Percentiles rank a stretch among this genome's conserved stretches.
Conservation (phyloP, 53 echinoderm and acorn worm genomes). For the Apostichopus leukothele region DNA sequence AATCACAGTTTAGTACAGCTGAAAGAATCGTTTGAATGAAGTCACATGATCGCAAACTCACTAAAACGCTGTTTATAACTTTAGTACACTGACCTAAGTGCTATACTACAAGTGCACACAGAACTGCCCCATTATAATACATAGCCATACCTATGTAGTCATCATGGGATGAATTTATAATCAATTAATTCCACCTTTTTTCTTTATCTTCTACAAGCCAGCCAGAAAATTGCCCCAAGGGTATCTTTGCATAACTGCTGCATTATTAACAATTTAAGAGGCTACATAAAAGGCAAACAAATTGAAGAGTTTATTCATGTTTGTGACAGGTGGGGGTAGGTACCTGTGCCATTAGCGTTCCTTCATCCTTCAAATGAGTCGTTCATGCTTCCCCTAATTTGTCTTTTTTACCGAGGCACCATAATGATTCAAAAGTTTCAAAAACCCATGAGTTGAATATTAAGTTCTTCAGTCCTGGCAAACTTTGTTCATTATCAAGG, state of each 20-base stretch:
- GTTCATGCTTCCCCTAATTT: not conserved
- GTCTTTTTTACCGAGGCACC: conserved; percentile 9
- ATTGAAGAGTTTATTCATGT: conserved; percentile 11
- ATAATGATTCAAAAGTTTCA: not conserved
- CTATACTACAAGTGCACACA: not conserved
- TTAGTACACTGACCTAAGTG: too few relatives aligned
- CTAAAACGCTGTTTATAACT: too few relatives aligned
- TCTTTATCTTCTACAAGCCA: not conserved
- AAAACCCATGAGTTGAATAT: too few relatives aligned
- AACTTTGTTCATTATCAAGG: too few relatives aligned
- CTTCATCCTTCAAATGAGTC: conserved; percentile 3
- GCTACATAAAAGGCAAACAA: conserved; percentile 26
- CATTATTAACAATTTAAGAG: conserved; percentile 27
- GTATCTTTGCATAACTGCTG: conserved; percentile 7
- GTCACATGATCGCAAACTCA: too few relatives aligned
- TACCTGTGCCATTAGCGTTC: conserved; percentile 1
- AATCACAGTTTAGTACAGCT: not conserved
- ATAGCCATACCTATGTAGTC: not conserved
- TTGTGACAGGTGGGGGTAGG: conserved; percentile 19
- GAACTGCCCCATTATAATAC: not conserved
- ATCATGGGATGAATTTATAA: not conserved
- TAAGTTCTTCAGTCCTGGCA: too few relatives aligned
- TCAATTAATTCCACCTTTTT: not conserved
- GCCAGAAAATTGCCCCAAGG: conserved; percentile 24
- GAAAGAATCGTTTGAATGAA: too few relatives aligned